A percentile compares a stretch with the other conserved stretches of the same genome.
Conservation (phyloP, 2,797 vertebrate species). For the Luscinia luscinia region DNA sequence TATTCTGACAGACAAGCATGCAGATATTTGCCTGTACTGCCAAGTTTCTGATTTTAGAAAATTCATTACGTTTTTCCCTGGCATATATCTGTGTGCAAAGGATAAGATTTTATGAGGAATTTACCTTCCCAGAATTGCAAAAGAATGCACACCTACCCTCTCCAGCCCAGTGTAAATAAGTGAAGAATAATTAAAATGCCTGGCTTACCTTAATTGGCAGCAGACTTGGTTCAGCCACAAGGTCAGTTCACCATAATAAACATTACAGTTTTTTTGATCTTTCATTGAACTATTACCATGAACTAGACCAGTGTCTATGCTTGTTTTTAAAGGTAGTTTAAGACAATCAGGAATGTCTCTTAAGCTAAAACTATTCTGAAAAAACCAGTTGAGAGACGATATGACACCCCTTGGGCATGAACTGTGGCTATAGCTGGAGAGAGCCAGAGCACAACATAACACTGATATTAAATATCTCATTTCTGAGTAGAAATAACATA, state of each 20-base stretch:
- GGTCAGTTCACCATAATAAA: not conserved
- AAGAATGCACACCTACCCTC: not conserved
- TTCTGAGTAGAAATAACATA: not conserved
- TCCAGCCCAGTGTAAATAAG: not conserved
- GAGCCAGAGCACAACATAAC: not conserved
- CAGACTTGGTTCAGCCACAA: not conserved
- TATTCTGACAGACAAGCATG: not conserved
- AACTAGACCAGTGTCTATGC: not conserved
- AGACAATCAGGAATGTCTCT: not conserved
- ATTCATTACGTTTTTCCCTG: not conserved
- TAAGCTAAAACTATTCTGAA: not conserved
- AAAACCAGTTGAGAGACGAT: not conserved
- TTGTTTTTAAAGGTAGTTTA: not conserved
- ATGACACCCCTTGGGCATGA: not conserved
- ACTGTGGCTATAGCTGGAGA: not conserved
- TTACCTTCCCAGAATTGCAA: not conserved
- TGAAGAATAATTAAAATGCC: not conserved
- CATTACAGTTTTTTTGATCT: not conserved
- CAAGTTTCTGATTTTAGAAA: not conserved
- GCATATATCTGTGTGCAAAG: not conserved
- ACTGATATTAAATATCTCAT: not conserved
- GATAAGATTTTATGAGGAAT: not conserved
- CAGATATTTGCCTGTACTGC: not conserved
- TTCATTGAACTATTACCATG: not conserved
- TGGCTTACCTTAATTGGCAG: not conserved